phyloP scores from a whole-genome alignment of 2,797 vertebrate genomes.

The Chrysocyon brachyurus region DNA sequence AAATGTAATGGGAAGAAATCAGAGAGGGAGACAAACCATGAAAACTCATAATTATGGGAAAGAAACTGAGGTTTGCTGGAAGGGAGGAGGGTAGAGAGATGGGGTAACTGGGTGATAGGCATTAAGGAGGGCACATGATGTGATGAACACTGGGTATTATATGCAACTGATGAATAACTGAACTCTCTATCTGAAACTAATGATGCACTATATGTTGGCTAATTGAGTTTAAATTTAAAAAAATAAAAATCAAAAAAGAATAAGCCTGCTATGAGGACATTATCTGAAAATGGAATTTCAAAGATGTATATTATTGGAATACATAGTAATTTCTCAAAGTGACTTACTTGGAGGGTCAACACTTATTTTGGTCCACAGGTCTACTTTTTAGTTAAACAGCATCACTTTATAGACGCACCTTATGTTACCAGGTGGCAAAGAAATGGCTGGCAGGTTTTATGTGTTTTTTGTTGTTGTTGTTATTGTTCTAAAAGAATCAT shows the following conservation, averaged over 20 bases:
- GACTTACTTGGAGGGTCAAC: constrained; percentile 49
- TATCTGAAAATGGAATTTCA: constrained; percentile 66
- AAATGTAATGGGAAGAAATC: not conserved
- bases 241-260: not conserved
- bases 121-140: not conserved
- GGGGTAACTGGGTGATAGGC: not conserved
- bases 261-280: not conserved
- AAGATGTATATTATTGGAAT: constrained; percentile 57
- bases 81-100: not conserved
- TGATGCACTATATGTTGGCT: not conserved
- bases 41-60: not conserved
- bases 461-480: constrained; percentile 62
- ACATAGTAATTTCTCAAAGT: constrained; percentile 15
- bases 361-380: constrained; percentile 46
- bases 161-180: not conserved
- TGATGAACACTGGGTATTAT: not conserved
- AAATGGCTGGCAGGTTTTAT: constrained; percentile 54
- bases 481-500: constrained; percentile 74
- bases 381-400: constrained; percentile 53
- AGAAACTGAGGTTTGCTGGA: not conserved
- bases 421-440: constrained; percentile 44
- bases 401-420: not conserved
- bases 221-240: not conserved
- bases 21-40: not conserved
- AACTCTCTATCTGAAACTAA: not conserved